A percentile compares a stretch with the other conserved stretches of the same genome.
phyloP scores from a whole-genome alignment of 2,797 vertebrate genomes.

The Carduelis carduelis region DNA sequence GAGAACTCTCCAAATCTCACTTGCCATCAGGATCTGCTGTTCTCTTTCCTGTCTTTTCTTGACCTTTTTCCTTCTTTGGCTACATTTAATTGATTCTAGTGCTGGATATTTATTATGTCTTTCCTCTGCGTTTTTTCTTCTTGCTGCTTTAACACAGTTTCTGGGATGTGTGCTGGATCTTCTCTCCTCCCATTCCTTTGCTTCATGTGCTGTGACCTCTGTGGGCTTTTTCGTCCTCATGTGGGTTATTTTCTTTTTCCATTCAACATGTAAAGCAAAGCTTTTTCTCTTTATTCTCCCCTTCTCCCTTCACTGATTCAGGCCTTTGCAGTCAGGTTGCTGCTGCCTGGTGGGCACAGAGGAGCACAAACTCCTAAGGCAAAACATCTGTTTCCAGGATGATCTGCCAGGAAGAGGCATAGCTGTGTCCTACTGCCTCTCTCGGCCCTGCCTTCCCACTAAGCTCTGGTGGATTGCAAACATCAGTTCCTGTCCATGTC shows the following conservation, averaged over 20 bases:
- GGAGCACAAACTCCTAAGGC: not conserved
- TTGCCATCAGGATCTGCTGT: not conserved
- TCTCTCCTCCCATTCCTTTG: not conserved
- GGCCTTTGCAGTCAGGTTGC: not conserved
- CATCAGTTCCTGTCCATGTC: not conserved
- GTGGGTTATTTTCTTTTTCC: not conserved
- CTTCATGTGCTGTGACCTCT: not conserved
- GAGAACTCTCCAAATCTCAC: not conserved
- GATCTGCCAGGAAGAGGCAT: not conserved
- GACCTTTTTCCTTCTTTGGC: not conserved
- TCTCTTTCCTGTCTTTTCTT: not conserved
- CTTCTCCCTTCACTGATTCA: not conserved
- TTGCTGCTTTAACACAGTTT: not conserved
- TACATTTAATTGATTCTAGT: not conserved
- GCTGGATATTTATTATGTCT: not conserved
- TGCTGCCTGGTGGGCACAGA: not conserved
- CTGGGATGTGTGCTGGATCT: not conserved
- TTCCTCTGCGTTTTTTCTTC: not conserved
- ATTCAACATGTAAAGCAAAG: not conserved
- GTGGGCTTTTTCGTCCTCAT: not conserved
- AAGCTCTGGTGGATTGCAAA: fast-evolving
- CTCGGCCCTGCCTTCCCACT: not conserved
- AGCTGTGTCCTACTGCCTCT: not conserved
- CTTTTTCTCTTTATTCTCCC: not conserved
- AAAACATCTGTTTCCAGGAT: constrained; percentile 22